These are phyloP conservation scores for Caranx melampygus DNA, from an alignment of 2,113 vertebrate genomes.

Conservation along the genomic window DNA sequence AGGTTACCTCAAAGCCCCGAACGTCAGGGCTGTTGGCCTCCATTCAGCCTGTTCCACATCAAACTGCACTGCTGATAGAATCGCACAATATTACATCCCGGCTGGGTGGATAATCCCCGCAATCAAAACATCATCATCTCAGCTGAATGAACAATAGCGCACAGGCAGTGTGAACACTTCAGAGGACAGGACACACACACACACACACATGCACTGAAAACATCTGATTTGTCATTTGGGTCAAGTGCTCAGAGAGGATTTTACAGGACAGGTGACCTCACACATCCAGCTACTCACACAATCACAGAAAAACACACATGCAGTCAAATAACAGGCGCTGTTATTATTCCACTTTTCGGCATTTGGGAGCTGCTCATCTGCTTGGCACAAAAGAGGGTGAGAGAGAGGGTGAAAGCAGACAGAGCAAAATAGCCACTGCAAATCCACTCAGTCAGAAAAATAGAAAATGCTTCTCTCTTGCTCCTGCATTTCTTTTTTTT, in stretches of 20 bases:
- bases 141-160: slow-evolving; percentile 54
- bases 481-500: background rate
- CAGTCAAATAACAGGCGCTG: slow-evolving; percentile 12
- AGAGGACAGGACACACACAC: slow-evolving; percentile 11
- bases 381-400: slow-evolving; percentile 38
- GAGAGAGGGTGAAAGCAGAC: slow-evolving; percentile 23
- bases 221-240: slow-evolving; percentile 42
- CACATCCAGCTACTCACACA: slow-evolving; percentile 16
- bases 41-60: slow-evolving; percentile 42
- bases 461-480: slow-evolving; percentile 39
- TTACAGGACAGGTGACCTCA: slow-evolving; percentile 40
- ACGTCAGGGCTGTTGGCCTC: slow-evolving; percentile 32
- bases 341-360: slow-evolving; percentile 38
- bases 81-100: slow-evolving; percentile 43
- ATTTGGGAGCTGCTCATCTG: slow-evolving; percentile 39
- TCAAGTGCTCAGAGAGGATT: slow-evolving; percentile 42
- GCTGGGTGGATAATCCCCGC: slow-evolving; percentile 63
- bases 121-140: slow-evolving; percentile 73
- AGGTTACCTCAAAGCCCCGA: slow-evolving; percentile 41
- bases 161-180: slow-evolving; percentile 9
- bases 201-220: background rate
- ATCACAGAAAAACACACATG: slow-evolving; percentile 12
- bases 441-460: slow-evolving; percentile 68
- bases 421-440: slow-evolving; percentile 61
- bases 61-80: slow-evolving; percentile 37